These are phyloP conservation scores for Heliconius sara DNA, from an alignment of 2,888 invertebrate genomes.

Conservation along the genomic window DNA sequence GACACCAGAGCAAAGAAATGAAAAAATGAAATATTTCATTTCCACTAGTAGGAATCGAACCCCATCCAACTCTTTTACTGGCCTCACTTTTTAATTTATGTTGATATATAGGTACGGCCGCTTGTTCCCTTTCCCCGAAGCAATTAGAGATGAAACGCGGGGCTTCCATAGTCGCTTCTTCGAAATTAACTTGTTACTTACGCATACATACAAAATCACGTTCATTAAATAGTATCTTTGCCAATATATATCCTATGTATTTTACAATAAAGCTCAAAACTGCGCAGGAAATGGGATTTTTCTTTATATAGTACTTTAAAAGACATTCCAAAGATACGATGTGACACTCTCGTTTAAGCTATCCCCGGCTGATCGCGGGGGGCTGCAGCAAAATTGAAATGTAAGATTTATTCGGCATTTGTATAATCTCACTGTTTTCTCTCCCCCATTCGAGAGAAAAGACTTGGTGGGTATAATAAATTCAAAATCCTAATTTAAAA, in stretches of 20 bases:
- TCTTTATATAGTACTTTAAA: slow-evolving; percentile 20
- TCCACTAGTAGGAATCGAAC: no score
- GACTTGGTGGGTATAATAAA: slow-evolving; percentile 28
- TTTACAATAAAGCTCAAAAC: slow-evolving; percentile 20
- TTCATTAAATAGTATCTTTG: slow-evolving; percentile 21
- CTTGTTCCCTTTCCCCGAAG: slow-evolving; percentile 63
- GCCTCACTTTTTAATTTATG: slow-evolving; percentile 42
- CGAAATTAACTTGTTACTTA: slow-evolving; percentile 56
- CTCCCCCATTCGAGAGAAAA: slow-evolving; percentile 19
- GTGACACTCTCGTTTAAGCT: slow-evolving; percentile 36
- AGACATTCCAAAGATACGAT: slow-evolving; percentile 30
- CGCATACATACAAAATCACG: slow-evolving; percentile 34
- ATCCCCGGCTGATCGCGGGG: slow-evolving; percentile 31
- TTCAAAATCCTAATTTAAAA: slow-evolving; percentile 34
- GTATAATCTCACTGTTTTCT: slow-evolving; percentile 26
- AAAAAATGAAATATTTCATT: no score
- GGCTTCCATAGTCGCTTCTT: slow-evolving; percentile 59
- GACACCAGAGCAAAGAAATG: no score
- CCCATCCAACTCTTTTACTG: no score
- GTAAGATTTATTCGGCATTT: slow-evolving; percentile 32
- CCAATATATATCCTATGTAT: slow-evolving; percentile 10
- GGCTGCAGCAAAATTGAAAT: slow-evolving; percentile 36
- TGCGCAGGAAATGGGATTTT: background rate
- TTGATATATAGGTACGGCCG: slow-evolving; percentile 45
- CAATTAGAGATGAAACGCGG: slow-evolving; percentile 65